Evolutionary conservation across 1,140 invertebrate species (phyloP).

Genomic region (Sarcophaga peregrina): DNA sequence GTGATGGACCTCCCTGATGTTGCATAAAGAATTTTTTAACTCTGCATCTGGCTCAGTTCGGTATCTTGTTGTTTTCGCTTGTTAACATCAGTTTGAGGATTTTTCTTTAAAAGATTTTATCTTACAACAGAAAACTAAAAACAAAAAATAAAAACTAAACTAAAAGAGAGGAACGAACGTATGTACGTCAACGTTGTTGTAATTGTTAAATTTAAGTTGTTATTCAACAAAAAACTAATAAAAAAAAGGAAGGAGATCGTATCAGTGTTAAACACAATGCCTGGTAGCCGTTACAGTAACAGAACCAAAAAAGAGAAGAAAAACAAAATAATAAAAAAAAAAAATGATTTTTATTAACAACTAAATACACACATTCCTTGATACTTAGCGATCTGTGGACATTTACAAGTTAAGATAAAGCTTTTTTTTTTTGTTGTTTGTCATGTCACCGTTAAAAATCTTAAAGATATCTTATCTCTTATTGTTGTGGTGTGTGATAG

Average conservation of each 20-base stretch:
- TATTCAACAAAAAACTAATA: too few species aligned
- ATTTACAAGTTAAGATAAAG: too few species aligned
- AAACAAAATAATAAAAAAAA: neutral
- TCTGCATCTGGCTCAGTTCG: neutral
- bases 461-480: too few species aligned
- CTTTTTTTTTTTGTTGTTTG: too few species aligned
- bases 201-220: neutral
- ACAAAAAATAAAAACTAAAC: neutral
- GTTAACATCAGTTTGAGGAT: neutral
- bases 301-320: too few species aligned
- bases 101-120: neutral
- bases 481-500: too few species aligned
- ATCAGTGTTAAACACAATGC: constrained; percentile 23
- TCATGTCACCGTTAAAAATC: too few species aligned
- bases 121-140: too few species aligned
- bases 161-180: neutral
- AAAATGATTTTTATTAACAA: neutral
- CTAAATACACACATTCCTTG: neutral
- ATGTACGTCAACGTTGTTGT: neutral
- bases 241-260: neutral
- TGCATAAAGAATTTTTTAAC: neutral
- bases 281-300: neutral
- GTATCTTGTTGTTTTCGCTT: neutral
- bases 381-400: too few species aligned
- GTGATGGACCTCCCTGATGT: neutral